Percentiles rank a stretch among this genome's conserved stretches.
Conservation (phyloP, 1,140 invertebrate genomes). For the Dendrolimus kikuchii region DNA sequence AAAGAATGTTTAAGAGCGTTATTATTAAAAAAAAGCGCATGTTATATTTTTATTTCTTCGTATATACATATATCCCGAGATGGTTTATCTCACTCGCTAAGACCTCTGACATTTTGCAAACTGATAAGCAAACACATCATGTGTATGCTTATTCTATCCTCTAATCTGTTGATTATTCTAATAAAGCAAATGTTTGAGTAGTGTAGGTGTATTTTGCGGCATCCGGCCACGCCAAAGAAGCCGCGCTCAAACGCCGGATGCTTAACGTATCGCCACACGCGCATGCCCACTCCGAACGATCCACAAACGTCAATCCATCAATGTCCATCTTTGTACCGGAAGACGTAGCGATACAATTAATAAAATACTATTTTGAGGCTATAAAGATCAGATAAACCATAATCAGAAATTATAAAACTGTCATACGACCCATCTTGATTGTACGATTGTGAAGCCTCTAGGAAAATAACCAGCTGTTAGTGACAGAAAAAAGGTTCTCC, state of each 20-base stretch:
- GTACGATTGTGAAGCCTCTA: no score
- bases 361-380: no score
- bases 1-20: no score
- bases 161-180: conserved; percentile 2
- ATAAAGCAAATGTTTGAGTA: conserved; percentile 12
- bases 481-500: no score
- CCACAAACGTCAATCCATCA: conserved; percentile 24
- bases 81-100: no score
- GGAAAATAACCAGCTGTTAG: no score
- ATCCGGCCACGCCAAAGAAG: conserved; percentile 18
- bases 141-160: conserved; percentile 4
- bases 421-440: no score
- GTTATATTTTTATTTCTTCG: no score
- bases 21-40: no score
- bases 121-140: neutral
- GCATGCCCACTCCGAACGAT: conserved; percentile 11
- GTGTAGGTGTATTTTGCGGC: conserved; percentile 14
- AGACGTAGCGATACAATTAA: conserved; percentile 3
- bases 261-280: conserved; percentile 13
- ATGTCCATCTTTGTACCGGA: conserved; percentile 12
- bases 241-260: conserved; percentile 16
- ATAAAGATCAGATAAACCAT: no score
- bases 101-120: neutral
- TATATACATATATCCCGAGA: no score
- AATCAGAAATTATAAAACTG: no score